A percentile compares a stretch with the other conserved stretches of the same genome.
phyloP scores from a whole-genome alignment of 2,888 invertebrate species.

The Petrolisthes cinctipes region DNA sequence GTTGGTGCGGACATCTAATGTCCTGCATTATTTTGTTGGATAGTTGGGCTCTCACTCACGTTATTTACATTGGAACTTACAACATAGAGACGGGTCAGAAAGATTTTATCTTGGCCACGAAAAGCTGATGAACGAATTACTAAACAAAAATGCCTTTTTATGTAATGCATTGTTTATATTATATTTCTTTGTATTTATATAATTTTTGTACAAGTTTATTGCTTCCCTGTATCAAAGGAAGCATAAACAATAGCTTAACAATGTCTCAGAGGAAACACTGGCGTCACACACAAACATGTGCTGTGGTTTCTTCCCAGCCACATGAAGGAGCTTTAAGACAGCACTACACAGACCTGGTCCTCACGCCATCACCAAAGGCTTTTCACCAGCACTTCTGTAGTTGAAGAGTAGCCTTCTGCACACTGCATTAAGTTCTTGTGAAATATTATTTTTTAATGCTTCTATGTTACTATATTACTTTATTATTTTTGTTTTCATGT shows the following conservation, averaged over 20 bases:
- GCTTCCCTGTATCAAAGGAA: too few relatives aligned
- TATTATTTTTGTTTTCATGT: too few relatives aligned
- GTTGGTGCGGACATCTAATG: conserved; percentile 49
- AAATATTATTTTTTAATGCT: too few relatives aligned
- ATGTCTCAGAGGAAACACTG: conserved; percentile 6
- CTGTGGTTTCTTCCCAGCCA: conserved; percentile 8
- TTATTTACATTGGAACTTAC: neutral
- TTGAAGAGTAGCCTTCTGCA: neutral
- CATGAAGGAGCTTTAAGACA: conserved; percentile 6
- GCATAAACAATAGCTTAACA: neutral
- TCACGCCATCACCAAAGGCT: neutral
- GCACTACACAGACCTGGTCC: neutral
- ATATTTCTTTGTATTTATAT: too few relatives aligned
- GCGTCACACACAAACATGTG: neutral
- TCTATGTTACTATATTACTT: too few relatives aligned
- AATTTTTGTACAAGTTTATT: too few relatives aligned
- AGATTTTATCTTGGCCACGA: neutral
- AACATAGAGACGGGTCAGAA: conserved; percentile 11
- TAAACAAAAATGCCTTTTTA: too few relatives aligned
- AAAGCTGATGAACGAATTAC: neutral
- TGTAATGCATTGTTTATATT: too few relatives aligned
- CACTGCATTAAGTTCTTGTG: neutral
- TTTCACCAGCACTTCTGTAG: conserved; percentile 8
- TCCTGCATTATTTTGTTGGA: neutral
- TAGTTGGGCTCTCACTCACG: conserved; percentile 22